Evolutionary conservation across 2,888 invertebrate species (phyloP).

Genomic region (Agriotes lineatus): DNA sequence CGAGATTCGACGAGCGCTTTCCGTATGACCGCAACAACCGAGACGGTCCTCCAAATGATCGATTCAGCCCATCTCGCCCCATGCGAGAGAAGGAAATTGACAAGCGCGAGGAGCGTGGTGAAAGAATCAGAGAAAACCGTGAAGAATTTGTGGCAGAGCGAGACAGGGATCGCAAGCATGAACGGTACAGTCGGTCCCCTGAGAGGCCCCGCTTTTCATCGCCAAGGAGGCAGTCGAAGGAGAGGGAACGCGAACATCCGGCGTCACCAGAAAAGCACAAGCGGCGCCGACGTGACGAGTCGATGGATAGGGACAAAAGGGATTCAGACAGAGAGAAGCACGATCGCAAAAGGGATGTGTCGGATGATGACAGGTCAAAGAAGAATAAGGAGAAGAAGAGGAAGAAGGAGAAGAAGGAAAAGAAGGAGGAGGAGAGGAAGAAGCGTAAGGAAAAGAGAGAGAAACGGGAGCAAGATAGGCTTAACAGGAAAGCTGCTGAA

Average conservation of each 20-base stretch:
- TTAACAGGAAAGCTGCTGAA: constrained; percentile 59
- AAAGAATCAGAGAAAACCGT: constrained; percentile 37
- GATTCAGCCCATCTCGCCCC: constrained; percentile 47
- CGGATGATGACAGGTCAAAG: constrained; percentile 62
- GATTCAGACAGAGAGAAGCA: constrained; percentile 39
- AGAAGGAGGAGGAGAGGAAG: constrained; percentile 63
- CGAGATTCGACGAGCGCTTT: constrained; percentile 63
- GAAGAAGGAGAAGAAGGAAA: constrained; percentile 69
- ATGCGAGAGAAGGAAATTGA: constrained; percentile 38
- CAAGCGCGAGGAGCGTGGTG: constrained; percentile 39
- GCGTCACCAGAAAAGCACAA: constrained; percentile 59
- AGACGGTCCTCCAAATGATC: constrained; percentile 29
- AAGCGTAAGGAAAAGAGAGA: constrained; percentile 60
- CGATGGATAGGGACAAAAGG: constrained; percentile 59
- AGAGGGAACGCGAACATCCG: constrained; percentile 47
- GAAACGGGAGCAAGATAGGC: constrained; percentile 63
- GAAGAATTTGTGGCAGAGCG: constrained; percentile 42
- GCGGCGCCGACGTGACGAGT: constrained; percentile 57
- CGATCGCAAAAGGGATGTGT: constrained; percentile 44
- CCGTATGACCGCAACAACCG: constrained; percentile 38
- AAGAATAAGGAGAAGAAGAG: constrained; percentile 69
- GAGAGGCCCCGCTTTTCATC: constrained; percentile 37
- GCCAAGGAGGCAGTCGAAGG: constrained; percentile 45
- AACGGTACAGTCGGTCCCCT: constrained; percentile 53
- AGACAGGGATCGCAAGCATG: constrained; percentile 59